These are phyloP conservation scores for Accipiter virgatus DNA, from an alignment of 2,113 vertebrate species.

Conservation along the genomic window DNA sequence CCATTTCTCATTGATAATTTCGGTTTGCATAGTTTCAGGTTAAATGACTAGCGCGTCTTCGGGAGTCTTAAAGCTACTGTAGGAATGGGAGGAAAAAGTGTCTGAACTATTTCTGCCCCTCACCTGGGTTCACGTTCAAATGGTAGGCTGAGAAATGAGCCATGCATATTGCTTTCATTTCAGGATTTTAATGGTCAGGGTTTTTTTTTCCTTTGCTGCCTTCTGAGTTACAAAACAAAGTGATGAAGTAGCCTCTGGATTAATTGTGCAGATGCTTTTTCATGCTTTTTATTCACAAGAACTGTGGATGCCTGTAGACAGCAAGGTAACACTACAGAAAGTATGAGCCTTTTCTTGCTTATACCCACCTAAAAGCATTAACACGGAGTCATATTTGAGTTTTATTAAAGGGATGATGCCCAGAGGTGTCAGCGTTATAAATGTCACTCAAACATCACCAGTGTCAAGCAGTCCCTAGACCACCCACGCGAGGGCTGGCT, in stretches of 20 bases:
- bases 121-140: not conserved
- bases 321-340: not conserved
- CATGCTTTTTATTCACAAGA: not conserved
- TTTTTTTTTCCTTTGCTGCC: not conserved
- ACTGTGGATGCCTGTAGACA: not conserved
- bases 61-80: not conserved
- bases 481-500: rapidly evolving
- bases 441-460: not conserved
- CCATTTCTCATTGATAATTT: not conserved
- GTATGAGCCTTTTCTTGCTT: not conserved
- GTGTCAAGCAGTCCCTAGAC: too few relatives aligned
- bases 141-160: not conserved
- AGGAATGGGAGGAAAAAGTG: not conserved
- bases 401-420: not conserved
- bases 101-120: not conserved
- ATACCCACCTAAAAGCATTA: not conserved
- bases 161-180: not conserved
- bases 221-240: not conserved
- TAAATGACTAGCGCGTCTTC: not conserved
- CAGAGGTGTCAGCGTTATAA: not conserved
- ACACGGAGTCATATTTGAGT: not conserved
- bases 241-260: too few relatives aligned
- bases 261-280: not conserved
- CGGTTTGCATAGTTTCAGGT: not conserved
- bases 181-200: not conserved